These are phyloP conservation scores for Uloborus diversus DNA, from an alignment of 1,140 invertebrate genomes.

Conservation along the genomic window DNA sequence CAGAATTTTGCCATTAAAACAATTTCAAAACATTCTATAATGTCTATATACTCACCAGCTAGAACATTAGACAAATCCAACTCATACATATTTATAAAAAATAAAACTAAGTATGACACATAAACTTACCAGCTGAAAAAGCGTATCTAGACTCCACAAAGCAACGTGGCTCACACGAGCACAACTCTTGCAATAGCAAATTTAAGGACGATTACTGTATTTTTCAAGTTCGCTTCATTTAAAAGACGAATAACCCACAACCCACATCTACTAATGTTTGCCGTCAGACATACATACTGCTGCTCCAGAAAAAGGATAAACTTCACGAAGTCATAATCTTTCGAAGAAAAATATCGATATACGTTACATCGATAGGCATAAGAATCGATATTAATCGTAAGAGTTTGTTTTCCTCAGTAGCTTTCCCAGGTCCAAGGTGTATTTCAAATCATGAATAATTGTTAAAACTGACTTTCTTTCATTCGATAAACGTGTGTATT, in stretches of 20 bases:
- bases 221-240: background rate
- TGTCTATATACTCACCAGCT: too few relatives aligned
- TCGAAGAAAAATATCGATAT: background rate
- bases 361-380: background rate
- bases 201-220: background rate
- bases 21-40: too few relatives aligned
- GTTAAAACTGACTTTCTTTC: too few relatives aligned
- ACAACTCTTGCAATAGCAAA: background rate
- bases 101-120: too few relatives aligned
- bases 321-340: background rate
- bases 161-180: background rate
- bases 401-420: too few relatives aligned
- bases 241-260: conserved; percentile 7
- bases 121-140: background rate
- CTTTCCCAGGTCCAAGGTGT: too few relatives aligned
- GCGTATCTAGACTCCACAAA: background rate
- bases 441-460: too few relatives aligned
- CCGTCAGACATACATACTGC: background rate
- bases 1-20: too few relatives aligned
- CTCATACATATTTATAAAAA: too few relatives aligned
- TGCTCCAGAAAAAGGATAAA: background rate
- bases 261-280: conserved; percentile 1
- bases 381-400: too few relatives aligned
- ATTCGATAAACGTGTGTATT: too few relatives aligned
- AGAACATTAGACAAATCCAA: too few relatives aligned